These are phyloP conservation scores for Diplolepis rosae DNA, from an alignment of 2,888 invertebrate genomes.

Conservation along the genomic window DNA sequence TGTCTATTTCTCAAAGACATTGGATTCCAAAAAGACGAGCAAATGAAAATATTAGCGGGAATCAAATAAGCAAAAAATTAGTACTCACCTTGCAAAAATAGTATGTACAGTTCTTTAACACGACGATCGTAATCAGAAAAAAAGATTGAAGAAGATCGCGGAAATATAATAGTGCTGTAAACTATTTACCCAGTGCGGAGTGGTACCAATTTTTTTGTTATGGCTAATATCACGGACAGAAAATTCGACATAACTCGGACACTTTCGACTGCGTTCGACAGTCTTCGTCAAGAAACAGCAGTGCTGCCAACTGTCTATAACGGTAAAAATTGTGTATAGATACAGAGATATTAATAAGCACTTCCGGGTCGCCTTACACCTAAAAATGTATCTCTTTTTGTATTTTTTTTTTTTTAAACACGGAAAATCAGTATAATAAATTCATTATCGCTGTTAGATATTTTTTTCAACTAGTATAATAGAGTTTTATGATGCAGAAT, in stretches of 20 bases:
- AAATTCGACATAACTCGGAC: conserved; percentile 58
- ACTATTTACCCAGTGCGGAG: conserved; percentile 61
- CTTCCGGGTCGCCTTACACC: conserved; percentile 18
- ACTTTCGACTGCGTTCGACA: conserved; percentile 51
- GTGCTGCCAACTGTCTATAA: conserved; percentile 13
- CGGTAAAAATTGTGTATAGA: too few species aligned
- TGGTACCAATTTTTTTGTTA: conserved; percentile 67
- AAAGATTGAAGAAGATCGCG: conserved; percentile 49
- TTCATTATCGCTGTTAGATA: too few species aligned
- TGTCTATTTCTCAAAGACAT: conserved; percentile 52
- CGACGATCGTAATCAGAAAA: conserved; percentile 41
- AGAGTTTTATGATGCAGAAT: too few species aligned
- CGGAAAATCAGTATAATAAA: neutral
- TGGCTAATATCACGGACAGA: conserved; percentile 67
- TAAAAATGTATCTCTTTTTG: neutral
- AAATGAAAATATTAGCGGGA: conserved; percentile 43
- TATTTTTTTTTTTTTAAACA: neutral
- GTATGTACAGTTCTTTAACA: conserved; percentile 33
- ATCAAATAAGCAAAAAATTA: conserved; percentile 34
- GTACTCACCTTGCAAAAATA: conserved; percentile 43
- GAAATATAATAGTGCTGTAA: conserved; percentile 57
- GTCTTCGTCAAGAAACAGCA: conserved; percentile 35
- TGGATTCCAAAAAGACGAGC: conserved; percentile 52
- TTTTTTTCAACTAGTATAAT: too few species aligned
- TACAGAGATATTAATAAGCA: neutral